A percentile compares a stretch with the other conserved stretches of the same genome.
phyloP scores from a whole-genome alignment of 37 sponge, comb jelly and placozoan species.

The Aphrocallistes beatrix region DNA sequence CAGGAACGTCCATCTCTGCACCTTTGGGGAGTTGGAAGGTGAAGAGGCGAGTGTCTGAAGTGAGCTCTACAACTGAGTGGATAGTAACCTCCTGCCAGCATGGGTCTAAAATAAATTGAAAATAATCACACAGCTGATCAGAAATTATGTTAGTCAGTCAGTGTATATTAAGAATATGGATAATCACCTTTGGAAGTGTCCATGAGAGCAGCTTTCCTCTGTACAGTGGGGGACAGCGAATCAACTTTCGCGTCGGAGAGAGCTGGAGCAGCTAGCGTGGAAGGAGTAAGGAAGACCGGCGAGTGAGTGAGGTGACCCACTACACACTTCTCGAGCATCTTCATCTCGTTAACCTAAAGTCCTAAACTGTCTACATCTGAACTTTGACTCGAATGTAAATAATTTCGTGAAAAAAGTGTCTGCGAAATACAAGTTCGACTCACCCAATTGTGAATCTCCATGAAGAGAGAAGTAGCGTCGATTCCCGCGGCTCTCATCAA shows the following conservation, averaged over 20 bases:
- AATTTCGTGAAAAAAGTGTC: too few species aligned
- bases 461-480: conserved; percentile 79
- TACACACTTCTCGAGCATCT: conserved; percentile 13
- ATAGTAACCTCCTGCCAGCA: conserved; percentile 31
- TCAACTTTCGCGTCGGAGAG: neutral
- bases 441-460: conserved; percentile 46
- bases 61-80: conserved; percentile 27
- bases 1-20: conserved; percentile 51
- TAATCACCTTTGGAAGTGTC: neutral
- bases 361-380: too few species aligned
- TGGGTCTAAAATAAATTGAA: conserved; percentile 20
- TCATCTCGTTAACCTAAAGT: neutral
- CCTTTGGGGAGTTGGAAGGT: conserved; percentile 40
- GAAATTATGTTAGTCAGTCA: neutral
- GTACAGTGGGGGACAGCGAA: neutral
- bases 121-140: neutral
- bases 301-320: neutral
- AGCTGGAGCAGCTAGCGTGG: neutral
- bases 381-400: too few species aligned
- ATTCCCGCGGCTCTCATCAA: conserved; percentile 81
- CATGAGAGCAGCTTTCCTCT: neutral
- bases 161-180: neutral
- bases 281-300: neutral
- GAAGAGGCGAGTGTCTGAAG: conserved; percentile 66
- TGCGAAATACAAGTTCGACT: too few species aligned